Conservation (phyloP, 1,140 invertebrate species). For the Riptortus pedestris region DNA sequence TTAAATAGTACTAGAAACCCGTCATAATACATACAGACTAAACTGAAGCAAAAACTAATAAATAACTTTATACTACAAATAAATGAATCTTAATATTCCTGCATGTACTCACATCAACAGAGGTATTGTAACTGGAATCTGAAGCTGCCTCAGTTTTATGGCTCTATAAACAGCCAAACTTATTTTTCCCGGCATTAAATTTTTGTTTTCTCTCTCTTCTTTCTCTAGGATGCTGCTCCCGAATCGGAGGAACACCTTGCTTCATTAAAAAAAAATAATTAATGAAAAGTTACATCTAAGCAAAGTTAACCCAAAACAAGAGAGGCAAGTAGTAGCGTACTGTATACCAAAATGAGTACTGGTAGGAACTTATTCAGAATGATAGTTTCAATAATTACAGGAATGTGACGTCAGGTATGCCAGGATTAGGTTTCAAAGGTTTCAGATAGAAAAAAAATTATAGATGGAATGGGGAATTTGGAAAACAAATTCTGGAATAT, state of each 20-base stretch:
- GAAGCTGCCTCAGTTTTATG: conserved; percentile 55
- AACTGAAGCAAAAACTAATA: neutral
- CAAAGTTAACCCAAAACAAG: too few species aligned
- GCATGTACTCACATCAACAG: conserved; percentile 45
- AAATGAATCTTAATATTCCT: too few species aligned
- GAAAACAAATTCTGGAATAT: too few species aligned
- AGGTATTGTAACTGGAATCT: conserved; percentile 40
- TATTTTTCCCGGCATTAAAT: conserved; percentile 48
- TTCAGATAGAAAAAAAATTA: too few species aligned
- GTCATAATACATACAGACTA: too few species aligned
- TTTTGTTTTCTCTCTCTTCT: conserved; percentile 32
- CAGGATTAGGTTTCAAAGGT: too few species aligned
- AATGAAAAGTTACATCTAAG: neutral
- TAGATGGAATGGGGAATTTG: too few species aligned
- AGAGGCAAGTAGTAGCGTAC: too few species aligned
- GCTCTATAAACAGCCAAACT: conserved; percentile 64
- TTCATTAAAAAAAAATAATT: conserved; percentile 26
- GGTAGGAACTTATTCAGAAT: neutral
- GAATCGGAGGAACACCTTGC: conserved; percentile 33
- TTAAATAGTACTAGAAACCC: too few species aligned
- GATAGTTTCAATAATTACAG: too few species aligned
- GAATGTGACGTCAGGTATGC: too few species aligned
- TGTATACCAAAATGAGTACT: too few species aligned
- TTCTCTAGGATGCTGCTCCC: conserved; percentile 25
- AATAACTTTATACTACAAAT: neutral